phyloP scores from a whole-genome alignment of 2,113 vertebrate species.

The Procavia capensis region DNA sequence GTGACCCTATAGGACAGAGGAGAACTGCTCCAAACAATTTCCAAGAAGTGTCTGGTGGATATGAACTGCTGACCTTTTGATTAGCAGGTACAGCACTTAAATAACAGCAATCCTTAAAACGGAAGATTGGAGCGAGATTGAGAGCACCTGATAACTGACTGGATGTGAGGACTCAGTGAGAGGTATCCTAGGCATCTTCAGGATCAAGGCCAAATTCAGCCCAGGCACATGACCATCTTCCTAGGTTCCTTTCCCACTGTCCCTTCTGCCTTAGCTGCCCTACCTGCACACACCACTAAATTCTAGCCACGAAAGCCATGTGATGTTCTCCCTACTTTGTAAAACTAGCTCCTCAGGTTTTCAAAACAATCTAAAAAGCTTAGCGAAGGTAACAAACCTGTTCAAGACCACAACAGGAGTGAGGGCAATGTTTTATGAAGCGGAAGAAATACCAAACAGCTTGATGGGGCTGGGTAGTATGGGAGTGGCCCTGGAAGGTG shows the following conservation, averaged over 20 bases:
- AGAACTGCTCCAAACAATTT: too few species aligned
- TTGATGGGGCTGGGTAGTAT: too few species aligned
- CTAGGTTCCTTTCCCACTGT: neutral
- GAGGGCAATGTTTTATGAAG: neutral
- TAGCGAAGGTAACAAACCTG: neutral
- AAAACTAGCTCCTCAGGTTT: neutral
- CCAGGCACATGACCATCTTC: neutral
- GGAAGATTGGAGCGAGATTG: too few species aligned
- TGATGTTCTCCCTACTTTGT: neutral
- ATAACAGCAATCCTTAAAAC: neutral
- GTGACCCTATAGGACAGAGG: too few species aligned
- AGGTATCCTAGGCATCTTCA: neutral
- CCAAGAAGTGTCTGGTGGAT: too few species aligned
- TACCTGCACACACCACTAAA: too few species aligned
- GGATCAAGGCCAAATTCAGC: neutral
- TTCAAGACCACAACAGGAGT: neutral
- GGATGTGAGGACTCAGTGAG: neutral
- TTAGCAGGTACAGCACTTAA: too few species aligned
- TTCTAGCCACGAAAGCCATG: neutral
- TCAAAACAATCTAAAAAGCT: neutral
- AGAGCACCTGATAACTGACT: neutral
- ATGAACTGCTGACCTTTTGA: too few species aligned
- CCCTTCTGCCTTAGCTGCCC: fast-evolving
- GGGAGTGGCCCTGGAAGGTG: neutral
- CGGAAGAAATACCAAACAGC: neutral